Conservation (phyloP, 2,888 invertebrate species). For the Spialia ferax region DNA sequence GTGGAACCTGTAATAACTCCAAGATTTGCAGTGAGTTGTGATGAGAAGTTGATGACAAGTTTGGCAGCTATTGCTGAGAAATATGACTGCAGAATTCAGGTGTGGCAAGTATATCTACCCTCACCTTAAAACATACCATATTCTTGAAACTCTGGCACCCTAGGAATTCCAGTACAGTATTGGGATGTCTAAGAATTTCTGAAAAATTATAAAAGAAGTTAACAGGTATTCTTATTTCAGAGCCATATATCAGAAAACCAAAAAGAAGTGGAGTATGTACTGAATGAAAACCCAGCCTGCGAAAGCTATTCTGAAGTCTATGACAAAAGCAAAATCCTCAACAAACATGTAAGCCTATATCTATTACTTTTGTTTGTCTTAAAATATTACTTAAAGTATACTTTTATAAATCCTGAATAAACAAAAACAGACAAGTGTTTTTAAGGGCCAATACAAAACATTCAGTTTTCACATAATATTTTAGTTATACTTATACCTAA, state of each 20-base stretch:
- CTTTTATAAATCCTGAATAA: no score
- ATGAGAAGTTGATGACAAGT: constrained; percentile 88
- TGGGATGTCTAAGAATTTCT: no score
- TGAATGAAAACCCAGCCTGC: constrained; percentile 82
- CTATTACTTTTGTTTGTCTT: no score
- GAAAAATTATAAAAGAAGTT: neutral
- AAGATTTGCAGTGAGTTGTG: constrained; percentile 94
- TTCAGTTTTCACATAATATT: no score
- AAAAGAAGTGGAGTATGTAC: constrained; percentile 90
- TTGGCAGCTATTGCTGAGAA: constrained; percentile 89
- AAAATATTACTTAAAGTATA: no score
- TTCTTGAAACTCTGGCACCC: no score
- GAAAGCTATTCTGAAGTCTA: constrained; percentile 92
- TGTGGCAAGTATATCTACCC: constrained; percentile 55
- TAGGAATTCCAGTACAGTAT: no score
- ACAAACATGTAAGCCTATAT: constrained; percentile 88
- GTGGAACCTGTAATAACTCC: constrained; percentile 94
- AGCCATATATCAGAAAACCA: constrained; percentile 95
- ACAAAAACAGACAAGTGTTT: no score
- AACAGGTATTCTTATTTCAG: constrained; percentile 74
- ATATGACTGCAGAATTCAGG: constrained; percentile 91
- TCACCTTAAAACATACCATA: no score
- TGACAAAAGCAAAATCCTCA: constrained; percentile 90
- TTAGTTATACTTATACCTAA: neutral
- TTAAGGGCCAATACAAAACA: no score